Evolutionary conservation across 1,140 invertebrate species (phyloP).

Genomic region (Hyphantria cunea): DNA sequence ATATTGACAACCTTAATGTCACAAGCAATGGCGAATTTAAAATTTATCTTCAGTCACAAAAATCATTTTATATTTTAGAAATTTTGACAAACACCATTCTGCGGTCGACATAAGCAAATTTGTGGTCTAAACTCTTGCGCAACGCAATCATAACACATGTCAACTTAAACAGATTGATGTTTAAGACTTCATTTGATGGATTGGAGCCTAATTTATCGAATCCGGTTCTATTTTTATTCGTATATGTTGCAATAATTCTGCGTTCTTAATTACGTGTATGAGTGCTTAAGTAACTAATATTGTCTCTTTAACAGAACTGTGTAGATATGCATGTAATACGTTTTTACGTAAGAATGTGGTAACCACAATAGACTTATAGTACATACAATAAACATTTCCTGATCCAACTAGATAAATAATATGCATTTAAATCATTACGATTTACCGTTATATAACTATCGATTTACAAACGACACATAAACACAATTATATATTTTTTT

Average conservation of each 20-base stretch:
- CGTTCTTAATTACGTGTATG: not conserved
- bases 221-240: not conserved
- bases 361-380: not conserved
- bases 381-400: slow-evolving; percentile 1
- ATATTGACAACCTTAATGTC: no score
- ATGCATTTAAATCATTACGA: not conserved
- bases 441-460: no score
- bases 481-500: no score
- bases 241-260: slow-evolving; percentile 1
- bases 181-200: slow-evolving; percentile 9
- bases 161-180: slow-evolving; percentile 22
- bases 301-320: no score
- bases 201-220: slow-evolving; percentile 4
- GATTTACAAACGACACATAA: no score
- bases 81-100: slow-evolving; percentile 25
- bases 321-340: not conserved
- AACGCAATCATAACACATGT: slow-evolving; percentile 20
- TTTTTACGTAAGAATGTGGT: not conserved
- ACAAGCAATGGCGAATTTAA: no score
- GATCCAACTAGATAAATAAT: slow-evolving; percentile 17
- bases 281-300: not conserved
- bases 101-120: slow-evolving; percentile 28
- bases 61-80: not conserved
- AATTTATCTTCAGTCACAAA: not conserved
- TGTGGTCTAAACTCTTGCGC: slow-evolving; percentile 19